These are phyloP conservation scores for Drosophila picticornis DNA, from an alignment of 2,888 invertebrate genomes.

Conservation along the genomic window DNA sequence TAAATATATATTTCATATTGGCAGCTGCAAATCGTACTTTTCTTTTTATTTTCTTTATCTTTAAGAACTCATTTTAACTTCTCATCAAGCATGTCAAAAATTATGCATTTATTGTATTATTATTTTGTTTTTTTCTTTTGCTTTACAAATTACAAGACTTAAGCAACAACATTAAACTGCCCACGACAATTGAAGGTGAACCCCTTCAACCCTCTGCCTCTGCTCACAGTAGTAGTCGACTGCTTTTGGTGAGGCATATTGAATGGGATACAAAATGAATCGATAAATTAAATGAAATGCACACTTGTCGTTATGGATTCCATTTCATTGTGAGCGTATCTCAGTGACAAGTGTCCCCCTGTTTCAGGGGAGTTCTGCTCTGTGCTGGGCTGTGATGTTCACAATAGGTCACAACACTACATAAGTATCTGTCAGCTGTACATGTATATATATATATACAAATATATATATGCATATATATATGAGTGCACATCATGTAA, in stretches of 20 bases:
- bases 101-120: neutral
- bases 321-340: neutral
- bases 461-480: neutral
- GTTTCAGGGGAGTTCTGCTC: constrained; percentile 9
- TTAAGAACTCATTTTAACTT: neutral
- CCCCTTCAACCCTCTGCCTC: neutral
- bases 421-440: neutral
- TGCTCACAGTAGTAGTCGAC: neutral
- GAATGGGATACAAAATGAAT: neutral
- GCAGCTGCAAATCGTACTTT: neutral
- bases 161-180: neutral
- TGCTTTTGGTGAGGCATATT: neutral
- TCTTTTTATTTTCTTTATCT: neutral
- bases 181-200: neutral
- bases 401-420: neutral
- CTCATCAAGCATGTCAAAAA: neutral
- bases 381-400: neutral
- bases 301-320: neutral
- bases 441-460: neutral
- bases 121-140: neutral
- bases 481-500: constrained; percentile 16
- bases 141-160: neutral
- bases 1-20: neutral
- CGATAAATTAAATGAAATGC: neutral
- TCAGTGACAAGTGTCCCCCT: neutral